Base-by-base conservation (phyloP, 2,888 invertebrate genomes). In the Amiota minor region DNA sequence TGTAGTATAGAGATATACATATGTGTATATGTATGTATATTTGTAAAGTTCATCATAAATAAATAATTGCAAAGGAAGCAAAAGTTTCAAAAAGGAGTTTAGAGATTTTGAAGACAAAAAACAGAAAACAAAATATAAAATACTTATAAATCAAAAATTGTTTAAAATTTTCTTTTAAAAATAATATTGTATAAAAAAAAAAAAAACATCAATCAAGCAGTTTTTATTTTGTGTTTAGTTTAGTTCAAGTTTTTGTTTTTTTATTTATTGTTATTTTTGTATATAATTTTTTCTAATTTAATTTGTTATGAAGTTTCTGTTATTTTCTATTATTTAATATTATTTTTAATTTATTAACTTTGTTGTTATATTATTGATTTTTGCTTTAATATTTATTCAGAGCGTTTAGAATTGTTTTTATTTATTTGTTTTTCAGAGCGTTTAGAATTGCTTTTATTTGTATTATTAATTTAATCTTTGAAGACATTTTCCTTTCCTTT, bases 361-460 rank as follows among this genome's bases (percentile, higher is more conserved):
- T 14, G n/a, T 20, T 46, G 50, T n/a, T 68, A 53, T 50, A 55
- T 64, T 73, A 65, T 65, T 47, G 59, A 71, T 56, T 56, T 68
- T 59, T 61, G 61, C 18, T 72, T 16, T 47, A 11, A 46, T 65
- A 9, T n/a, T 55, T 14, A n/a, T 69, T 11, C n/a, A n/a, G n/a
- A n/a, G 49, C 49, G 69, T 62, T 68, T 59, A n/a, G n/a, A n/a
- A n/a, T 56, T 56, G 16, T 1, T 72, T 71, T 59, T 69, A 50
- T 35, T 35, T 64, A 6, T 69, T 53, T 6, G 16, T 46, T 35
- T 64, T 62, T 11, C n/a, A n/a, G n/a, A n/a, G 49, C 49, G 69
- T 62, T 68, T 59, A n/a, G n/a, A 61, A 62, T 23, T 47, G 23
- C 46, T 46, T 4, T 62, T 62, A 6, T 62, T 45, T 35, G 35